Base-by-base conservation (phyloP, 2,113 vertebrate genomes). In the Hiodon tergisus region DNA sequence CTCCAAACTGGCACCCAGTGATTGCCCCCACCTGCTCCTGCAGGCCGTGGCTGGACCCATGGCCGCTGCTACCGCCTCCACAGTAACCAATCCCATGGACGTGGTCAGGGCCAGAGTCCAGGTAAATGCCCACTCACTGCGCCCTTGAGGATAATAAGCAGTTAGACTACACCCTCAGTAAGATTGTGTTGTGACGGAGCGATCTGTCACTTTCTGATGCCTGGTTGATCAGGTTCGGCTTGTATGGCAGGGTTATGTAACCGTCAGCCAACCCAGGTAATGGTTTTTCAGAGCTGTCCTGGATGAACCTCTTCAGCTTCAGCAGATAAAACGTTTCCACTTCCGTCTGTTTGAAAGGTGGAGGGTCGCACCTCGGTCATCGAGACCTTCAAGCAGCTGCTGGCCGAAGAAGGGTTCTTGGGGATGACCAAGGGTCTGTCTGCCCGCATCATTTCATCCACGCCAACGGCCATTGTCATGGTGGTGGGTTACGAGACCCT, bases 81-180 rank as follows among this genome's bases (percentile, higher is more conserved):
- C 94, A 7, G 92, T 98, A 87, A 98, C 96, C 86, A 99, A 99
- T 80, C 96, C 96, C 54, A 98, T 99, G 96, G 96, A 98, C 3
- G 95, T 99, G 53, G 92, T 99, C 78, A 90, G 97, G 81, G 94
- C 96, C 2, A 90, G 97, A 47, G 95, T 99, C 0, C 97, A 99
- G 95, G 96, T 99, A 84, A 59, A 88, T 59, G 46, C 13, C 13
- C 3, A 67, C 9, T 8, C 5, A 13, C 2, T 3, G 10, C 17
- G 46, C 10, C 47, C 16, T 67, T 4, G 17, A n/a, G 60, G 52
- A 8, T 51, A 3, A 69, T 69, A 16, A 47, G 16, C 8, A n/a
- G 51, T 14, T 2, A 2, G 7, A 6, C 67, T 68, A 14, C 48
- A 14, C 5, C 6, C 50, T 51, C 4, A 61, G 4, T 9, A 14